Percentiles rank a stretch among this genome's conserved stretches.
phyloP scores from a whole-genome alignment of 2,888 invertebrate genomes.

The Tillus elongatus region DNA sequence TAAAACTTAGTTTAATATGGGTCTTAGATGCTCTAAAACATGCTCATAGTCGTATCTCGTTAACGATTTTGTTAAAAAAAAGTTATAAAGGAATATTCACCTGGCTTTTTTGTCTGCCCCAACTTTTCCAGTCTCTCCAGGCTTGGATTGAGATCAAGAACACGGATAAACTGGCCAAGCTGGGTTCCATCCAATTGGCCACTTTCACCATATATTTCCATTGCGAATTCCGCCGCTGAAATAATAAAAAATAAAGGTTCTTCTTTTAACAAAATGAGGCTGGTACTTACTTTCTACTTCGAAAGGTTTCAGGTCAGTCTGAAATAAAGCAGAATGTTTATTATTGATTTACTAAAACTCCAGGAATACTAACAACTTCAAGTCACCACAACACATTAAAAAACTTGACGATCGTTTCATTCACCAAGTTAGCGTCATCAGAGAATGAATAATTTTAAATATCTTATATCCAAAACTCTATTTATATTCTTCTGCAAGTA shows the following conservation, averaged over 20 bases:
- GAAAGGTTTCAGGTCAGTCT: conserved; percentile 30
- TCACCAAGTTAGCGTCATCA: no score
- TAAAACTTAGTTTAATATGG: background rate
- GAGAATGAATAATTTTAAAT: no score
- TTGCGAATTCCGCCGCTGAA: conserved; percentile 33
- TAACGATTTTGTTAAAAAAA: no score
- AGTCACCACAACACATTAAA: no score
- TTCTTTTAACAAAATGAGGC: background rate
- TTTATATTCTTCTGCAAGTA: no score
- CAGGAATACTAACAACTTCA: no score
- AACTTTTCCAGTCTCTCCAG: conserved; percentile 82
- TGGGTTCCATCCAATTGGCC: conserved; percentile 82
- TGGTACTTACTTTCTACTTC: conserved; percentile 33
- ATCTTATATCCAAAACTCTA: no score
- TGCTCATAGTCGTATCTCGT: no score
- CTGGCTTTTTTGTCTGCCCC: conserved; percentile 73
- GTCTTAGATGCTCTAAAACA: no score
- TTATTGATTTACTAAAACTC: background rate
- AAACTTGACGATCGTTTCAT: no score
- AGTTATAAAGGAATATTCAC: no score
- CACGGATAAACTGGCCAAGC: conserved; percentile 84
- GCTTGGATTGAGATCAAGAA: conserved; percentile 90
- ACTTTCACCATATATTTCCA: conserved; percentile 49
- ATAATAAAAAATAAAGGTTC: conserved; percentile 7
- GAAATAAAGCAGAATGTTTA: conserved; percentile 15